Base-by-base conservation (phyloP, 2,888 invertebrate genomes). In the Rapana venosa region DNA sequence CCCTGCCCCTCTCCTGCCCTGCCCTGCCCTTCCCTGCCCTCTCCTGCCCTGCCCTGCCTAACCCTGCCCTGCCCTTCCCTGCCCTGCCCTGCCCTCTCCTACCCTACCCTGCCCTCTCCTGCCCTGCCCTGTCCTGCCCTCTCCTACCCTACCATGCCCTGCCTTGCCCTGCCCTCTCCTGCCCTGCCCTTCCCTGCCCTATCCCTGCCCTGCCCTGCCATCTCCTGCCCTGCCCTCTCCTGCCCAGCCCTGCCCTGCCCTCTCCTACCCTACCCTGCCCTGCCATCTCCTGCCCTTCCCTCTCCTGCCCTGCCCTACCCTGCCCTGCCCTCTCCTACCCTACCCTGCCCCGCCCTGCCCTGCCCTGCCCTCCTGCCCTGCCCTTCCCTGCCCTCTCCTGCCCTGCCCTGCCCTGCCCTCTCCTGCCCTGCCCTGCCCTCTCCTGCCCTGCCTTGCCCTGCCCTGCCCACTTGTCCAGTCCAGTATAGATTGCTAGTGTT, bases 281-380 rank as follows among this genome's bases (percentile, higher is more conserved):
- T 70, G 56, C 35, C 32, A 11, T 30, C 6, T 70, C 30, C 58
- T 36, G 15, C 30, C 47, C 35, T 61, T 20, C 4, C 26, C 66
- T 66, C 61, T 6, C 30, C 58, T 84, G n/a, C 47, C 58, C 81
- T 35, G 32, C 61, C 74, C 79, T 81, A 35, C 70, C 36, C 61
- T 87, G 32, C 86, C 47, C 47, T 66, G 66, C 79, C 66, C 36
- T 89, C 36, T 58, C 30, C 30, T 66, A n/a, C 74, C n/a, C n/a
- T 15, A 15, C 58, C 58, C 15, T 58, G 58, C 58, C 15, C 58
- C 15, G 58, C 58, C 58, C 15, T 74, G 74, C n/a, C 74, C n/a
- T 74, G 74, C 74, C 74, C n/a, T n/a, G n/a, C n/a, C n/a, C n/a
- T n/a, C n/a, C n/a, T n/a, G 11, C 20, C 20, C n/a, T 74, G 74